Evolutionary conservation across 2,113 vertebrate genomes (phyloP).

Genomic region (Otocyon megalotis): DNA sequence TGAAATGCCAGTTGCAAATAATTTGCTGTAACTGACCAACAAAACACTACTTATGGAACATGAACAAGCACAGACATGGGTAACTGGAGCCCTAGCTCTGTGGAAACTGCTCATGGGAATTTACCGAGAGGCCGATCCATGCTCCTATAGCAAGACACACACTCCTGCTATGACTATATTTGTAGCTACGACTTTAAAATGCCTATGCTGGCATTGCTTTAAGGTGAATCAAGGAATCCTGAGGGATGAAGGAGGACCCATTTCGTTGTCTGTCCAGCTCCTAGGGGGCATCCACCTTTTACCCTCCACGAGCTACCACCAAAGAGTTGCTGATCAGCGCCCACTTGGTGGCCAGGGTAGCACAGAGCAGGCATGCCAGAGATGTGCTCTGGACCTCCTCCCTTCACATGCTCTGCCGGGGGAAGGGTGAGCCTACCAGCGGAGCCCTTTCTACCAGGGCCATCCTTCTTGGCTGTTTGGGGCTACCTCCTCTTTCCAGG

Average conservation of each 20-base stretch:
- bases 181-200: slow-evolving; percentile 65
- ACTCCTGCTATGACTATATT: slow-evolving; percentile 68
- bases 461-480: neutral
- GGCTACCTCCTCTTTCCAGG: neutral
- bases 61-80: neutral
- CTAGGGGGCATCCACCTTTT: rapidly evolving
- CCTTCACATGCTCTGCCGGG: rapidly evolving
- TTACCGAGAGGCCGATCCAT: neutral
- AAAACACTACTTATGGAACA: neutral
- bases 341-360: neutral
- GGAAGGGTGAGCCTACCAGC: rapidly evolving
- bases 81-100: too few species aligned
- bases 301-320: neutral
- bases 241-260: neutral
- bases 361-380: neutral
- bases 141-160: neutral
- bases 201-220: slow-evolving; percentile 78
- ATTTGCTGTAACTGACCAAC: neutral
- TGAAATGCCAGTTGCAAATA: neutral
- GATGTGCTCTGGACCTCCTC: too few species aligned
- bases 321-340: neutral
- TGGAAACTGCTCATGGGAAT: neutral
- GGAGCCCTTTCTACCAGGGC: neutral
- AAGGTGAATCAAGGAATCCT: slow-evolving; percentile 69
- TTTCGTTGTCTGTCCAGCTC: neutral